Conservation (phyloP, 2,797 vertebrate genomes). For the Lepilemur ruficaudatus region DNA sequence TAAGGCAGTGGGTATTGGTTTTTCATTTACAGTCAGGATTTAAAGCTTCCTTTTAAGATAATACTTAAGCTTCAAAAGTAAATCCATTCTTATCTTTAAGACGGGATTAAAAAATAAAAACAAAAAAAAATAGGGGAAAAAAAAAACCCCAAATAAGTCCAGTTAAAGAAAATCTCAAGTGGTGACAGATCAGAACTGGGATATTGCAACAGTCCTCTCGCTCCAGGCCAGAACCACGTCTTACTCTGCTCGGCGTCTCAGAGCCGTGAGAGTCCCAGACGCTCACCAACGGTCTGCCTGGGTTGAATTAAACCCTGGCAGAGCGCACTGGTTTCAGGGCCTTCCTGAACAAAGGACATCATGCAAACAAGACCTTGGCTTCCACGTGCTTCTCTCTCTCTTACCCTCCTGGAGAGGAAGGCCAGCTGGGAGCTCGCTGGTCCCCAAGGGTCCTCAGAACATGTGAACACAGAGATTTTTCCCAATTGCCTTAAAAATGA, state of each 20-base stretch:
- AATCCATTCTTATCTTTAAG: not conserved
- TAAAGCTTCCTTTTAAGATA: not conserved
- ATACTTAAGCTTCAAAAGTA: not conserved
- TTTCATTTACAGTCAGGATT: not conserved
- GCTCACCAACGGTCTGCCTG: not conserved
- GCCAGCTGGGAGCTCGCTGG: not conserved
- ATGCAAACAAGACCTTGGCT: not conserved
- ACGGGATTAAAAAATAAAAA: not conserved
- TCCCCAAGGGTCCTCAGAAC: not conserved
- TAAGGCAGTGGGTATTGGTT: not conserved
- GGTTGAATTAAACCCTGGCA: not conserved
- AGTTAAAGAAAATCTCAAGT: not conserved
- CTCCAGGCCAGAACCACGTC: not conserved
- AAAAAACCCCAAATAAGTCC: not conserved
- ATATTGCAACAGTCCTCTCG: not conserved
- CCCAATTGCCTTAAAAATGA: not conserved
- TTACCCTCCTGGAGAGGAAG: not conserved
- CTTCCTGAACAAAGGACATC: not conserved
- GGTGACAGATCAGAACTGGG: not conserved
- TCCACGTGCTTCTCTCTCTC: not conserved
- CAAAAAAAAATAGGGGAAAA: accelerated
- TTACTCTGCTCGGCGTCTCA: not conserved
- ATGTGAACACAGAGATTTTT: not conserved
- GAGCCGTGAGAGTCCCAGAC: not conserved
- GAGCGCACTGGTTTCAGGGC: accelerated